Evolutionary conservation across 2,888 invertebrate genomes (phyloP).

Genomic region (Cyclophora punctaria): DNA sequence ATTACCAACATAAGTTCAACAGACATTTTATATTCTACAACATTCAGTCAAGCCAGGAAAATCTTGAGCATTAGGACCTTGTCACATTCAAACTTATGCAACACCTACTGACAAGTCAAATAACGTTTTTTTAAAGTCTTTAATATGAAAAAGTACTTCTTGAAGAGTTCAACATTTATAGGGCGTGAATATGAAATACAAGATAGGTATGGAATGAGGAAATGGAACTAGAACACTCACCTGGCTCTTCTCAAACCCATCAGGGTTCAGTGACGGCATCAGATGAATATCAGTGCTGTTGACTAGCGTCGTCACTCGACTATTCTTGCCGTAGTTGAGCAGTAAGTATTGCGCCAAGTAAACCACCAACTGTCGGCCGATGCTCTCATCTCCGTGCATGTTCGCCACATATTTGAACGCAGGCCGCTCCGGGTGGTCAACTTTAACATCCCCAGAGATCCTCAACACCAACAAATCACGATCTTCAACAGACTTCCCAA

Average conservation of each 20-base stretch:
- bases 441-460: constrained; percentile 80
- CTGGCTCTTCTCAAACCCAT: constrained; percentile 91
- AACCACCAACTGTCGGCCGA: constrained; percentile 89
- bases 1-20: no score
- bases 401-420: constrained; percentile 96
- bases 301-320: constrained; percentile 83
- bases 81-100: no score
- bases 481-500: constrained; percentile 90
- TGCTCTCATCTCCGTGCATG: constrained; percentile 96
- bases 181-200: background rate
- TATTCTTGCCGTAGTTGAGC: constrained; percentile 80
- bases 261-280: constrained; percentile 98
- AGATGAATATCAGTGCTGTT: constrained; percentile 93
- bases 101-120: no score
- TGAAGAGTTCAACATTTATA: no score
- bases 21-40: no score
- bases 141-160: no score
- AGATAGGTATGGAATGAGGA: constrained; percentile 1
- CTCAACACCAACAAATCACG: constrained; percentile 88
- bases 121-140: no score
- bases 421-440: constrained; percentile 79
- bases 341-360: constrained; percentile 90
- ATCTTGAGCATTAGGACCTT: no score
- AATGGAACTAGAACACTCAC: constrained; percentile 56
- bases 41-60: no score